Evolutionary conservation across 2,888 invertebrate genomes (phyloP).

Genomic region (Oscheius sp.): DNA sequence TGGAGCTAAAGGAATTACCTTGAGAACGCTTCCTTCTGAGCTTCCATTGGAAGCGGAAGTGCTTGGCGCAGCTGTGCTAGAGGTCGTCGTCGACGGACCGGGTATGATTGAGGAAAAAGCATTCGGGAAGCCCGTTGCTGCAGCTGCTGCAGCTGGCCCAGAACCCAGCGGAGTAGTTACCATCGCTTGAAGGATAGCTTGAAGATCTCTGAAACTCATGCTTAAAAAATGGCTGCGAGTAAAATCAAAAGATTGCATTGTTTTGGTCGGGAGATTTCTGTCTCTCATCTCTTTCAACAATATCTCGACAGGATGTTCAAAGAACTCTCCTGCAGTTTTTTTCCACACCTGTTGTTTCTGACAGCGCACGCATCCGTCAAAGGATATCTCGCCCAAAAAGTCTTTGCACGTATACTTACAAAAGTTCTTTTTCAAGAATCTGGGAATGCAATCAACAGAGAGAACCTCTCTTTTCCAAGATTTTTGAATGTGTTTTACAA

Average conservation of each 20-base stretch:
- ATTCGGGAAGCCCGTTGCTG: conserved; percentile 12
- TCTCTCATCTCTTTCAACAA: background rate
- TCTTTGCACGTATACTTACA: too few relatives aligned
- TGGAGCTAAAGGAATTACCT: too few relatives aligned
- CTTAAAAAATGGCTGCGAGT: background rate
- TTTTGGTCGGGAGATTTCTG: background rate
- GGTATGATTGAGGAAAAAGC: conserved; percentile 21
- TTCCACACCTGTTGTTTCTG: too few relatives aligned
- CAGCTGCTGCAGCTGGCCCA: background rate
- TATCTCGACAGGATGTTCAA: too few relatives aligned
- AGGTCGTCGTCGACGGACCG: conserved; percentile 8
- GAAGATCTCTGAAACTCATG: conserved; percentile 26
- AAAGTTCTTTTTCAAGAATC: too few relatives aligned
- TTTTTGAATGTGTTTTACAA: too few relatives aligned
- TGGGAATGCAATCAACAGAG: too few relatives aligned
- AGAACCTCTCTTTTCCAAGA: too few relatives aligned
- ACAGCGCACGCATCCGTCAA: too few relatives aligned
- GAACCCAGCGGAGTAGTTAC: conserved; percentile 13
- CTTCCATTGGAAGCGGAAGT: background rate
- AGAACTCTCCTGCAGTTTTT: too few relatives aligned
- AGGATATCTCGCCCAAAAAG: too few relatives aligned
- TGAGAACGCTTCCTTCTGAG: background rate
- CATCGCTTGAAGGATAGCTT: conserved; percentile 30
- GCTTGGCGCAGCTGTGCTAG: conserved; percentile 4
- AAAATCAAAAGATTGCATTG: background rate